Evolutionary conservation across 2,888 invertebrate genomes (phyloP).

Genomic region (Heliconius hortense): DNA sequence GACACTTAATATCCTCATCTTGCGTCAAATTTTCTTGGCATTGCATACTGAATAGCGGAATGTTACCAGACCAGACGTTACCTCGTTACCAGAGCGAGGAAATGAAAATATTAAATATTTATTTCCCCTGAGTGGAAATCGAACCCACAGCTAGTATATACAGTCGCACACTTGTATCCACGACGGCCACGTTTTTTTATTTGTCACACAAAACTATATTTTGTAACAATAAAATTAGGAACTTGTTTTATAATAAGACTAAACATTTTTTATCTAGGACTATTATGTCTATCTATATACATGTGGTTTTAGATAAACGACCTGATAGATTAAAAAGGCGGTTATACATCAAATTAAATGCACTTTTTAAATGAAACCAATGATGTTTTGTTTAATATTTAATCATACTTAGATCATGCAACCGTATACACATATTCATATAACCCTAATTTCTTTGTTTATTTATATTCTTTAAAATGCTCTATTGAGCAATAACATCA

Average conservation of each 20-base stretch:
- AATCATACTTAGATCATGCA: constrained; percentile 13
- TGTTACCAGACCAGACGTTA: no score
- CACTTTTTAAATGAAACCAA: not conserved
- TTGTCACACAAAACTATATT: no score
- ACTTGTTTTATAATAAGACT: no score
- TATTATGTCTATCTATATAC: no score
- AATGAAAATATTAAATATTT: not conserved
- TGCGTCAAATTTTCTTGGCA: no score
- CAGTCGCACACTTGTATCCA: no score
- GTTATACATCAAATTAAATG: not conserved
- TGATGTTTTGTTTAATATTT: constrained; percentile 5
- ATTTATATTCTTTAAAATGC: constrained; percentile 5
- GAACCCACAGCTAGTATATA: no score
- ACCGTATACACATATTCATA: constrained; percentile 19
- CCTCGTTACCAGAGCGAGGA: not conserved
- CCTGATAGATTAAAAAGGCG: not conserved
- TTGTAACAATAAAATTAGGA: no score
- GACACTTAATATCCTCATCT: no score
- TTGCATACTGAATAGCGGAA: not conserved
- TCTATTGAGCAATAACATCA: constrained; percentile 20
- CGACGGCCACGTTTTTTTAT: no score
- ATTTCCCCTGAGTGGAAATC: no score
- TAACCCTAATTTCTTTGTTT: constrained; percentile 13
- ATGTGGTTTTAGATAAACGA: not conserved
- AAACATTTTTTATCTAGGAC: no score